These are phyloP conservation scores for Oncopeltus fasciatus DNA, from an alignment of 1,140 invertebrate species.

Conservation along the genomic window DNA sequence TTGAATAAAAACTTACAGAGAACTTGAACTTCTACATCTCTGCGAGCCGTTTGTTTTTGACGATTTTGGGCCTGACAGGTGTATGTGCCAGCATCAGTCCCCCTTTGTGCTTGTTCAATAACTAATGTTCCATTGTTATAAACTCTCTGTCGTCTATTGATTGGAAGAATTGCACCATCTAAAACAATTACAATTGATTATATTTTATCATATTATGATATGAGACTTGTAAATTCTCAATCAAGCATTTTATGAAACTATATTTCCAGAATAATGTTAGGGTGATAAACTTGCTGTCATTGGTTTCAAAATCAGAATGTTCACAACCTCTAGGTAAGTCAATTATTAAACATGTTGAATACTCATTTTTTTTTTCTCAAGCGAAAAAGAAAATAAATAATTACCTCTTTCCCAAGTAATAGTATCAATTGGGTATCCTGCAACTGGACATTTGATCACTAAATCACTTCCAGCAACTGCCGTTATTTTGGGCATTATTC, in stretches of 20 bases:
- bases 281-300: no score
- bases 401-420: slow-evolving; percentile 81
- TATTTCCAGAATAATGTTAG: no score
- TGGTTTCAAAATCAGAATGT: no score
- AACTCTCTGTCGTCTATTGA: slow-evolving; percentile 74
- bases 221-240: no score
- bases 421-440: slow-evolving; percentile 77
- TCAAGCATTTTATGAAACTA: no score
- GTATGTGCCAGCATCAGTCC: slow-evolving; percentile 68
- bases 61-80: slow-evolving; percentile 77
- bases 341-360: no score
- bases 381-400: slow-evolving; percentile 20
- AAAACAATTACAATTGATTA: no score
- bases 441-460: slow-evolving; percentile 80
- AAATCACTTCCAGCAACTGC: slow-evolving; percentile 75
- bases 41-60: slow-evolving; percentile 59
- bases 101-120: slow-evolving; percentile 62
- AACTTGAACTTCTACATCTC: slow-evolving; percentile 71
- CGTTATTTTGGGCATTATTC: slow-evolving; percentile 79
- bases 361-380: no score
- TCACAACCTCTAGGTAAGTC: no score
- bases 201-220: no score
- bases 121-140: slow-evolving; percentile 74
- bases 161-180: slow-evolving; percentile 67
- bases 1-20: slow-evolving; percentile 41